phyloP scores from a whole-genome alignment of 2,888 invertebrate species.

The Melolontha melolontha region DNA sequence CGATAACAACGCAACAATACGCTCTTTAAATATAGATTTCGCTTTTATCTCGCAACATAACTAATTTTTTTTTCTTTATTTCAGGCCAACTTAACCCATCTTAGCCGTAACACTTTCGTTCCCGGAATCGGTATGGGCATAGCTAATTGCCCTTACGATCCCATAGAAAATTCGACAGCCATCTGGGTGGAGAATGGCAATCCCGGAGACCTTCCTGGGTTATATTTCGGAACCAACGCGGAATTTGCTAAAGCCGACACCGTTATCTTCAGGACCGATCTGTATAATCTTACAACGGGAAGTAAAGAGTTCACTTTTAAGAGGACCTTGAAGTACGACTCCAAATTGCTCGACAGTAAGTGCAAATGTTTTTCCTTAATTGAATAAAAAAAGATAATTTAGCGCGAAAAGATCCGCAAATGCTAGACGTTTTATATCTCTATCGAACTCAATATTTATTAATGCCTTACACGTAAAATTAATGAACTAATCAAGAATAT shows the following conservation, averaged over 20 bases:
- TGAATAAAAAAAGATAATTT: too few species aligned
- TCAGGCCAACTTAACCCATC: constrained; percentile 89
- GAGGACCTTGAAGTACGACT: constrained; percentile 96
- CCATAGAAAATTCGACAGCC: constrained; percentile 96
- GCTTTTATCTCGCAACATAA: not conserved
- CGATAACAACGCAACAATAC: too few species aligned
- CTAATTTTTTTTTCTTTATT: constrained; percentile 58
- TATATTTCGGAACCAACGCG: constrained; percentile 97
- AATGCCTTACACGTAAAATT: too few species aligned
- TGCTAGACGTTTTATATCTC: too few species aligned
- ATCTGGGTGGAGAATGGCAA: constrained; percentile 97
- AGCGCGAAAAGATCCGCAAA: too few species aligned
- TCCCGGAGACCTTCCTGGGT: constrained; percentile 90
- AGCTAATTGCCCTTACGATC: constrained; percentile 98
- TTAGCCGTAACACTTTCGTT: constrained; percentile 88
- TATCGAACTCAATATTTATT: too few species aligned
- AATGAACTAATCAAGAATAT: too few species aligned
- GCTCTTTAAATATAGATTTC: too few species aligned
- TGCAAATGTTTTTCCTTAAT: constrained; percentile 55
- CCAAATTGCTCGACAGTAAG: constrained; percentile 99
- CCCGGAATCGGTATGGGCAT: constrained; percentile 94
- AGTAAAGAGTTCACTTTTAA: constrained; percentile 90
- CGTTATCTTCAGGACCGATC: constrained; percentile 96
- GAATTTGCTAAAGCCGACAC: constrained; percentile 98
- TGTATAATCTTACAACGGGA: constrained; percentile 90